Percentiles rank a stretch among this genome's conserved stretches.
Evolutionary conservation across 30 jellyfish, hydroid and myxozoan genomes (phyloP).

Genomic region (Chrysaora quinquecirrha): DNA sequence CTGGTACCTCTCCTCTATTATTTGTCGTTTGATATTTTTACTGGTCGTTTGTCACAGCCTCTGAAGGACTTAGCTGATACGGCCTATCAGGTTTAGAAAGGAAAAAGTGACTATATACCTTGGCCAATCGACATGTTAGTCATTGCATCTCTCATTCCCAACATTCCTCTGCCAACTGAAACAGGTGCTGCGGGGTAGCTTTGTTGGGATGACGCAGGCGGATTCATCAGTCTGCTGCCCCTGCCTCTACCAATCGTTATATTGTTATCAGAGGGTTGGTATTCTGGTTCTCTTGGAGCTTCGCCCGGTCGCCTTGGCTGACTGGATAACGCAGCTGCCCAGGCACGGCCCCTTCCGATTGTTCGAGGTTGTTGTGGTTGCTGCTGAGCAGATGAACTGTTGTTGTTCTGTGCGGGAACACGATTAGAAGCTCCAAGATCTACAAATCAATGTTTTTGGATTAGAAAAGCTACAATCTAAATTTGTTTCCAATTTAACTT

Average conservation of each 20-base stretch:
- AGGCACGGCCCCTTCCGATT: slow-evolving; percentile 63
- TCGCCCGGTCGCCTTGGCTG: slow-evolving; percentile 12
- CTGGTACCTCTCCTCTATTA: too few species aligned
- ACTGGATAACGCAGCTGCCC: neutral
- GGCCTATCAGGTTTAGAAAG: too few species aligned
- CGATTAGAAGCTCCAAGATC: too few species aligned
- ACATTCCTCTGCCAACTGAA: neutral
- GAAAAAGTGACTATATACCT: too few species aligned
- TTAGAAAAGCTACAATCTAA: too few species aligned
- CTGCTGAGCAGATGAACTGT: neutral
- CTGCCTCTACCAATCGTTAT: neutral
- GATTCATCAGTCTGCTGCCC: neutral
- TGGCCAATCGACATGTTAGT: neutral
- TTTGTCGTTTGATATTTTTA: too few species aligned
- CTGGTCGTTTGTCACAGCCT: too few species aligned
- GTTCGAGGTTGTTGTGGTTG: slow-evolving; percentile 30
- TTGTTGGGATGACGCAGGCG: neutral
- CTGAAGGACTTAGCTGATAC: too few species aligned
- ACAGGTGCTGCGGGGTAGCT: neutral
- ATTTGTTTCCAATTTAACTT: too few species aligned
- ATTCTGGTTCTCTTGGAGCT: neutral
- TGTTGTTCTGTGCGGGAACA: neutral
- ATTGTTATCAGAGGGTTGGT: neutral
- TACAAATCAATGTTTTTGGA: too few species aligned
- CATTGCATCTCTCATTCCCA: neutral